A percentile compares a stretch with the other conserved stretches of the same genome.
phyloP scores from a whole-genome alignment of 2,113 vertebrate species.

The Regulus satrapa region DNA sequence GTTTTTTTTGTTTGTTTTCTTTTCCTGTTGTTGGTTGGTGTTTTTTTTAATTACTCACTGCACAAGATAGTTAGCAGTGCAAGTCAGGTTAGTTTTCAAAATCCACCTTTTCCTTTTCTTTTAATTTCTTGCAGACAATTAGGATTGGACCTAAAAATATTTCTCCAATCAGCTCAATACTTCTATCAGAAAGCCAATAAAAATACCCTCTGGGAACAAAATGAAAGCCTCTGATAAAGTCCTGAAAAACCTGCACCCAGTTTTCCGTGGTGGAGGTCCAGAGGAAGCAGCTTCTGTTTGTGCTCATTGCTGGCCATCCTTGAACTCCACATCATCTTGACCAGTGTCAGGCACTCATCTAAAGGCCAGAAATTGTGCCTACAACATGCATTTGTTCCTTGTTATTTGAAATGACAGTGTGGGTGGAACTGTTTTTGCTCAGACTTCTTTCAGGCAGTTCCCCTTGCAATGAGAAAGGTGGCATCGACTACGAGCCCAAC shows the following conservation, averaged over 20 bases:
- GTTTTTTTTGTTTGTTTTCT: no score
- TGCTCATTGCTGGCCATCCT: not conserved
- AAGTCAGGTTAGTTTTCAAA: not conserved
- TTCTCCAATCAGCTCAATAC: not conserved
- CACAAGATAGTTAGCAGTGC: not conserved
- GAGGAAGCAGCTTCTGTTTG: not conserved
- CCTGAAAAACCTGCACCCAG: not conserved
- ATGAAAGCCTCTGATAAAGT: not conserved
- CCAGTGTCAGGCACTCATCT: not conserved
- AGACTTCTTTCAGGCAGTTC: not conserved
- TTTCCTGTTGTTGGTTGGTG: not conserved
- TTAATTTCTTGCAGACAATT: not conserved
- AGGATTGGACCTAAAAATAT: not conserved
- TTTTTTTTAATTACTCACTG: not conserved
- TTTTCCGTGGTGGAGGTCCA: not conserved
- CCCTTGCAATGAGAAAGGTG: not conserved
- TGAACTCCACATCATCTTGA: not conserved
- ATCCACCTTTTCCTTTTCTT: not conserved
- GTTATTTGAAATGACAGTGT: not conserved
- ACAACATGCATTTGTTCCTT: not conserved
- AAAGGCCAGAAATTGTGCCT: not conserved
- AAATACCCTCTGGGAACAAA: not conserved
- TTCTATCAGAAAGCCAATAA: not conserved
- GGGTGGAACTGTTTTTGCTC: not conserved
- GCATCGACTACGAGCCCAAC: not conserved